Percentiles rank a stretch among this genome's conserved stretches.
Conservation (phyloP, 2,797 vertebrate genomes). For the Arctocebus calabarensis region DNA sequence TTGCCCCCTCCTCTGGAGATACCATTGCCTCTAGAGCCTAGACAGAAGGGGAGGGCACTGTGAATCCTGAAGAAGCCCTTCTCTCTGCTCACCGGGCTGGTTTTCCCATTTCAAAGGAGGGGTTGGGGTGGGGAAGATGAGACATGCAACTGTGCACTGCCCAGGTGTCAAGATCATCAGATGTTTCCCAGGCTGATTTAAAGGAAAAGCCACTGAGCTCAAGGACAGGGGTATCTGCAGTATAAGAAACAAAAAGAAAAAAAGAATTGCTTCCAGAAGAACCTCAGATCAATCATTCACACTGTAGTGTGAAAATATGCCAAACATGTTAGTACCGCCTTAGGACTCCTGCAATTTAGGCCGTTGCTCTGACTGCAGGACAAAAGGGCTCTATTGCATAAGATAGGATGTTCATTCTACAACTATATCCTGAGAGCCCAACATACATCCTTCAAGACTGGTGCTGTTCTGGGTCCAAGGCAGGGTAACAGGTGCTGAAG, state of each 20-base stretch:
- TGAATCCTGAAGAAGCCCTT: not conserved
- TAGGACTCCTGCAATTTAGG: not conserved
- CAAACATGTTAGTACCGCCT: not conserved
- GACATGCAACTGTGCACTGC: not conserved
- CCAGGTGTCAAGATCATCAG: not conserved
- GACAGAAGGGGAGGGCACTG: not conserved
- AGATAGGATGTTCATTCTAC: not conserved
- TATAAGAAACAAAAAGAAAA: not conserved
- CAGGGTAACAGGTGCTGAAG: not conserved
- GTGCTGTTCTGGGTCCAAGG: not conserved
- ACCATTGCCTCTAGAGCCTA: not conserved
- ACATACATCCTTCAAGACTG: rapidly evolving
- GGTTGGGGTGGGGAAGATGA: not conserved
- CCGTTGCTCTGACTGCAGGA: not conserved
- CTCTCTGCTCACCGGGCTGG: not conserved
- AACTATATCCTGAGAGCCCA: not conserved
- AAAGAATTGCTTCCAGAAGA: not conserved
- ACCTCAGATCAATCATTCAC: not conserved
- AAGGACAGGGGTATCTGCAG: not conserved
- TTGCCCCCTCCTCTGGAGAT: not conserved
- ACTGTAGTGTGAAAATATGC: not conserved
- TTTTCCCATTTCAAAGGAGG: not conserved
- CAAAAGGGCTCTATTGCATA: not conserved
- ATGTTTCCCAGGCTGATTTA: not conserved
- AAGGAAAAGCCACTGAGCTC: not conserved